These are phyloP conservation scores for Microcebus griseorufus DNA, from an alignment of 2,113 vertebrate genomes.

Conservation along the genomic window DNA sequence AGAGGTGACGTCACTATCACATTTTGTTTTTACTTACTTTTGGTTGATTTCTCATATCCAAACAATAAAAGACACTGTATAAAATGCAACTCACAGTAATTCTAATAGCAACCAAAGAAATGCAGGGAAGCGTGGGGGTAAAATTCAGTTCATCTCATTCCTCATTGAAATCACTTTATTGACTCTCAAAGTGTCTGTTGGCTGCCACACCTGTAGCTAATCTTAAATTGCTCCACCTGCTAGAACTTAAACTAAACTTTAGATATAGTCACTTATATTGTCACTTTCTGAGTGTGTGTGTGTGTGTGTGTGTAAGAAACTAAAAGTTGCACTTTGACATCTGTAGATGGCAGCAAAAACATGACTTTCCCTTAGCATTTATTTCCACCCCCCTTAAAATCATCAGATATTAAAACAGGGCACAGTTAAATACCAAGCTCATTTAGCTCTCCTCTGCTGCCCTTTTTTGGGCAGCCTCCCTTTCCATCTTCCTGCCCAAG, in stretches of 20 bases:
- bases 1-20: not conserved
- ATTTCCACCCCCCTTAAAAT: conserved; percentile 25
- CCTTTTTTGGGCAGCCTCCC: not conserved
- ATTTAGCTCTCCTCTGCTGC: not conserved
- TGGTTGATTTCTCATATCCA: not conserved
- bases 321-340: conserved; percentile 78
- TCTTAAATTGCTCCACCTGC: not conserved
- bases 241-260: conserved; percentile 1
- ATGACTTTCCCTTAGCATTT: conserved; percentile 65
- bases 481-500: not conserved
- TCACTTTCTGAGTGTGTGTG: not conserved
- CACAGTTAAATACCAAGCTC: not conserved
- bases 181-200: not conserved
- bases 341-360: conserved; percentile 81
- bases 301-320: conserved; percentile 29
- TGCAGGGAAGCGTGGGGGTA: not conserved
- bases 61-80: not conserved
- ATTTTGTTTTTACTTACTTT: not conserved
- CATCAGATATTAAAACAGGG: not conserved
- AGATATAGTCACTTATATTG: not conserved
- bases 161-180: not conserved
- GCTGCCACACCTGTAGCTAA: not conserved
- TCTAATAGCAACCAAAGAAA: not conserved
- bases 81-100: not conserved
- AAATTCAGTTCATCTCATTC: not conserved